Evolutionary conservation across 2,888 invertebrate genomes (phyloP).

Genomic region (Monoplex corrugatus): DNA sequence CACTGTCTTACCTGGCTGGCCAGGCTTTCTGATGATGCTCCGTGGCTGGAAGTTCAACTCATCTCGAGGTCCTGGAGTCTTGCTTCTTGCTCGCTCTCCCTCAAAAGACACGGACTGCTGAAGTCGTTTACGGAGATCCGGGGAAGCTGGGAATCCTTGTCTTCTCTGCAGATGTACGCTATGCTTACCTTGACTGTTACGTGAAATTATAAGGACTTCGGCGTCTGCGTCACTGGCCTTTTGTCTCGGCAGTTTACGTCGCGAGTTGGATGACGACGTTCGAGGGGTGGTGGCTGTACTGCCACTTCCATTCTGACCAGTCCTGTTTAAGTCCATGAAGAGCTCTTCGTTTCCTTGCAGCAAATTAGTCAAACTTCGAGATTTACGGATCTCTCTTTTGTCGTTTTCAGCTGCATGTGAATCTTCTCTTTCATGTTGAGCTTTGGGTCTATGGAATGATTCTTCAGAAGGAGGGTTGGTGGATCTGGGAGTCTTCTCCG

Average conservation of each 20-base stretch:
- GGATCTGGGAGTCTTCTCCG: neutral
- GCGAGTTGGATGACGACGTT: neutral
- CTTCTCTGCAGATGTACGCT: conserved; percentile 47
- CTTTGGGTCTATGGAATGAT: neutral
- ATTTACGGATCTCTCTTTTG: neutral
- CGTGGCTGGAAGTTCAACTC: neutral
- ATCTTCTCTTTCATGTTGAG: neutral
- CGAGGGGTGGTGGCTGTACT: neutral
- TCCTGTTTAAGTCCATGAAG: neutral
- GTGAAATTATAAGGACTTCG: conserved; percentile 54
- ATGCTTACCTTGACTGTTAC: conserved; percentile 59
- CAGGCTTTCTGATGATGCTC: conserved; percentile 6
- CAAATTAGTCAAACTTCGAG: conserved; percentile 23
- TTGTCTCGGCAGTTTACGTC: conserved; percentile 39
- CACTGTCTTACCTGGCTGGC: conserved; percentile 12
- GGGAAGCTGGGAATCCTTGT: neutral
- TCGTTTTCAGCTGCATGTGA: neutral
- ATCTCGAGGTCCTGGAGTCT: conserved; percentile 4
- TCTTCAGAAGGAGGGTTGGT: neutral
- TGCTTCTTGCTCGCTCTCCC: neutral
- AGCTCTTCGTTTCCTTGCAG: conserved; percentile 29
- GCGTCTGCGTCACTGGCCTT: conserved; percentile 47
- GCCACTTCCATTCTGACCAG: neutral
- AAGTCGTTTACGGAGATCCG: conserved; percentile 19
- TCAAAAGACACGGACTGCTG: conserved; percentile 5